Conservation (phyloP, 2,888 invertebrate genomes). For the Stenodema calcarata region DNA sequence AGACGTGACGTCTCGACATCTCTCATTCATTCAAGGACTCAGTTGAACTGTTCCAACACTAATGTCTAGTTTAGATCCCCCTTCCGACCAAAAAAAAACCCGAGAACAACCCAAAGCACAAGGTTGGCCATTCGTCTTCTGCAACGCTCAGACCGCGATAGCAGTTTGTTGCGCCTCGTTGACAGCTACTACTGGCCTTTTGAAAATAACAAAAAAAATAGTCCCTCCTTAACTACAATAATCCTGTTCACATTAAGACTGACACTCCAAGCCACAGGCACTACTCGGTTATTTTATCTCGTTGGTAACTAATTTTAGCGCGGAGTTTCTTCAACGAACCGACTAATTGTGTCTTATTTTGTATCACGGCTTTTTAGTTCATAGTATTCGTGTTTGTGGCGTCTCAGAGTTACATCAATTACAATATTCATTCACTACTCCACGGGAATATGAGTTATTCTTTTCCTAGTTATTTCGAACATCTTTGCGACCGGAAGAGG, state of each 20-base stretch:
- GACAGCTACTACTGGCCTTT: neutral
- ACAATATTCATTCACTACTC: neutral
- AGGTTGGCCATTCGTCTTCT: neutral
- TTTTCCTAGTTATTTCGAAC: neutral
- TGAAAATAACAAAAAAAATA: neutral
- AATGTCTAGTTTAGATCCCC: neutral
- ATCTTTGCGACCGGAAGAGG: neutral
- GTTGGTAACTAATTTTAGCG: neutral
- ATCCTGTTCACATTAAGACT: neutral
- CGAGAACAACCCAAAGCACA: neutral
- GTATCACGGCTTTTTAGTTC: neutral
- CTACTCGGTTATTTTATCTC: neutral
- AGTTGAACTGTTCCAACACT: neutral
- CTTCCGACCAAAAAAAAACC: neutral
- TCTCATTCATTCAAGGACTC: neutral
- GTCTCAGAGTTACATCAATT: neutral
- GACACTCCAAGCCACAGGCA: neutral
- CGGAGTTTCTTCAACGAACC: neutral
- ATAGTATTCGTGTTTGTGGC: neutral
- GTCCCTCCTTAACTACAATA: neutral
- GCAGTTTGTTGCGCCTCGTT: neutral
- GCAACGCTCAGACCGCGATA: neutral
- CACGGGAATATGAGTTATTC: neutral
- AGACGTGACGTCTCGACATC: neutral
- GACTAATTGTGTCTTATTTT: neutral